These are phyloP conservation scores for Holocentrus rufus DNA, from an alignment of 2,797 vertebrate genomes.

Conservation along the genomic window DNA sequence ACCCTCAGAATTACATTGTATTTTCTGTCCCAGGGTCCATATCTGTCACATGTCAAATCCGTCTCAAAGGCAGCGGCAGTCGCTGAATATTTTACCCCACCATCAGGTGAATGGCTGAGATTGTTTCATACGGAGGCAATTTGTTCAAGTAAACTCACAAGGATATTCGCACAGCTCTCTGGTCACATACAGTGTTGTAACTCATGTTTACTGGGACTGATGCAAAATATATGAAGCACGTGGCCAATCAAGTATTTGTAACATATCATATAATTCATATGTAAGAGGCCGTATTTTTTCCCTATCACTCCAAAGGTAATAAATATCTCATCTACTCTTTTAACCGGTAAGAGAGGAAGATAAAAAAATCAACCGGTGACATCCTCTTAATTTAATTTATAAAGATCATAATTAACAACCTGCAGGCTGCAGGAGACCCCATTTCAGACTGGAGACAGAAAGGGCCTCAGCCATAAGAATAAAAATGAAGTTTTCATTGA, in stretches of 20 bases:
- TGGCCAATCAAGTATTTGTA: constrained; percentile 32
- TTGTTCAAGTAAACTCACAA: constrained; percentile 42
- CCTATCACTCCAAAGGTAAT: constrained; percentile 66
- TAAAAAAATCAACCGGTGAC: constrained; percentile 78
- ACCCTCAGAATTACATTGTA: constrained; percentile 56
- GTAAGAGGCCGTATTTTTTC: constrained; percentile 55
- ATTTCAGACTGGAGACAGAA: constrained; percentile 78
- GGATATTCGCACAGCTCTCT: constrained; percentile 8
- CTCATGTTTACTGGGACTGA: constrained; percentile 34
- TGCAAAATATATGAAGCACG: constrained; percentile 19
- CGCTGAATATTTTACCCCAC: constrained; percentile 55
- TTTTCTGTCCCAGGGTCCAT: constrained; percentile 53
- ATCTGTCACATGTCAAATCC: constrained; percentile 62
- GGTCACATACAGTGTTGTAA: constrained; percentile 4
- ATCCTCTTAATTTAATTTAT: constrained; percentile 85
- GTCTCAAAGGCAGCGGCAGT: constrained; percentile 41
- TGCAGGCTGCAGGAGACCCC: constrained; percentile 76
- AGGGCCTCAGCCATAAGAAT: constrained; percentile 75
- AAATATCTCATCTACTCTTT: constrained; percentile 75
- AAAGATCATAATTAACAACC: constrained; percentile 86
- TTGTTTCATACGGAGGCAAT: constrained; percentile 23
- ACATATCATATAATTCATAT: constrained; percentile 56
- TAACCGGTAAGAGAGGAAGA: constrained; percentile 76
- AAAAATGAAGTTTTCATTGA: constrained; percentile 84
- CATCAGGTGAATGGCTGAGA: constrained; percentile 4